A percentile compares a stretch with the other conserved stretches of the same genome.
These are phyloP conservation scores for Salvator merianae DNA, from an alignment of 2,113 vertebrate genomes.

Conservation along the genomic window DNA sequence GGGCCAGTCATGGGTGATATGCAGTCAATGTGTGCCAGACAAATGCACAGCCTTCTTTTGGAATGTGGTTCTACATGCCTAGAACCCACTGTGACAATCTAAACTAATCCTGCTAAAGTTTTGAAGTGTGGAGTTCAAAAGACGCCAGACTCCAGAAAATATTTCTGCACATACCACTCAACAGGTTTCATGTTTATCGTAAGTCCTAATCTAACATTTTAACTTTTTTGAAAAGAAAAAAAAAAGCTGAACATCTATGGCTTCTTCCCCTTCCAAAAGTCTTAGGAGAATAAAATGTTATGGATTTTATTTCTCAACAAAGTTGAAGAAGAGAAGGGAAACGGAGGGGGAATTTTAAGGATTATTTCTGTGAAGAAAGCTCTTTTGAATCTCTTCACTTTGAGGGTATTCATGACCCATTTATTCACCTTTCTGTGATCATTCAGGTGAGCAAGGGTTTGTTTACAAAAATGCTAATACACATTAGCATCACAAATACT, in stretches of 20 bases:
- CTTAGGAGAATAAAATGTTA: background rate
- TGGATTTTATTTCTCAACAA: background rate
- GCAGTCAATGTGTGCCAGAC: too few relatives aligned
- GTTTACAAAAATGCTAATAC: conserved; percentile 20
- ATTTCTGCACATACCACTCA: conserved; percentile 2
- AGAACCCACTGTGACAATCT: too few relatives aligned
- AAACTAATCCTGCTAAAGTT: too few relatives aligned
- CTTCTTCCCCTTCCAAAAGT: background rate
- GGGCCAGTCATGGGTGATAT: too few relatives aligned
- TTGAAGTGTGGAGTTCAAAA: conserved; percentile 3
- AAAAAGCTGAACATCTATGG: background rate
- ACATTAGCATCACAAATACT: conserved; percentile 1
- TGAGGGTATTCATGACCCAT: conserved; percentile 10
- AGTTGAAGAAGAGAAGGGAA: background rate
- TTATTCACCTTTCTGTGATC: conserved; percentile 17
- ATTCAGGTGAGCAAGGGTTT: conserved; percentile 1
- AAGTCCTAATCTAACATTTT: background rate
- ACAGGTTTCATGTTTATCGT: conserved; percentile 12
- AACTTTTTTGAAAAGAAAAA: background rate
- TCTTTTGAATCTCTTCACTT: conserved; percentile 7
- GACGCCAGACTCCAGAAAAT: background rate
- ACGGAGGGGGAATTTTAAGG: background rate
- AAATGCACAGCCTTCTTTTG: too few relatives aligned
- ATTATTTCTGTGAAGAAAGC: conserved; percentile 24
- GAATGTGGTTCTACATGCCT: too few relatives aligned